phyloP scores from a whole-genome alignment of 2,888 invertebrate species.

The Mesoligia furuncula region DNA sequence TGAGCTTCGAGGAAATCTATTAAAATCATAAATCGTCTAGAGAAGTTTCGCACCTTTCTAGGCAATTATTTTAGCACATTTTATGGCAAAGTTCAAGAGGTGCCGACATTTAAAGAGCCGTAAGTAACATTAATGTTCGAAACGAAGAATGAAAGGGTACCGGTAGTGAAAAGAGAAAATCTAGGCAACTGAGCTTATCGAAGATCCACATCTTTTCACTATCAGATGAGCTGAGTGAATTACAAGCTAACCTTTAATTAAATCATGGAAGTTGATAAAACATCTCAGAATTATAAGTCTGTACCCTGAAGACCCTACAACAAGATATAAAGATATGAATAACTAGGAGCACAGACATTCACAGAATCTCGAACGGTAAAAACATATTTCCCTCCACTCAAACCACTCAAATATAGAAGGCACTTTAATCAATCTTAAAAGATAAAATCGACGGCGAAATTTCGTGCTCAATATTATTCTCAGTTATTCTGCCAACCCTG shows the following conservation, averaged over 20 bases:
- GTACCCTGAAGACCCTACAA: background rate
- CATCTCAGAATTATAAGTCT: background rate
- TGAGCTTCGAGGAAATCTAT: slow-evolving; percentile 13
- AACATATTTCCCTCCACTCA: slow-evolving; percentile 25
- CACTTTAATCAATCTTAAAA: slow-evolving; percentile 37
- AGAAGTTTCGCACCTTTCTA: slow-evolving; percentile 35
- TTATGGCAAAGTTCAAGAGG: slow-evolving; percentile 58
- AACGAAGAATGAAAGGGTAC: slow-evolving; percentile 45
- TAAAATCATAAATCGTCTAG: slow-evolving; percentile 14
- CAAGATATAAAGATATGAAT: background rate
- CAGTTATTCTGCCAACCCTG: slow-evolving; percentile 50
- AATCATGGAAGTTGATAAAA: slow-evolving; percentile 4
- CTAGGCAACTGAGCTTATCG: slow-evolving; percentile 16
- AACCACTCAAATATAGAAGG: slow-evolving; percentile 25
- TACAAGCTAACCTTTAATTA: background rate
- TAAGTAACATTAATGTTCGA: slow-evolving; percentile 41
- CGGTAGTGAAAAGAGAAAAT: slow-evolving; percentile 44
- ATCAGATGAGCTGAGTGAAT: slow-evolving; percentile 20
- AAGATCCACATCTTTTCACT: slow-evolving; percentile 27
- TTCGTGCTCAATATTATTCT: slow-evolving; percentile 24
- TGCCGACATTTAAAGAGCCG: slow-evolving; percentile 47
- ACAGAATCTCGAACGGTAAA: background rate
- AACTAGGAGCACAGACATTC: background rate
- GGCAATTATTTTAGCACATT: slow-evolving; percentile 49
- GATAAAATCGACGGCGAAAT: slow-evolving; percentile 29